Conservation (phyloP, 2,888 invertebrate genomes). For the Halocaridina rubra region DNA sequence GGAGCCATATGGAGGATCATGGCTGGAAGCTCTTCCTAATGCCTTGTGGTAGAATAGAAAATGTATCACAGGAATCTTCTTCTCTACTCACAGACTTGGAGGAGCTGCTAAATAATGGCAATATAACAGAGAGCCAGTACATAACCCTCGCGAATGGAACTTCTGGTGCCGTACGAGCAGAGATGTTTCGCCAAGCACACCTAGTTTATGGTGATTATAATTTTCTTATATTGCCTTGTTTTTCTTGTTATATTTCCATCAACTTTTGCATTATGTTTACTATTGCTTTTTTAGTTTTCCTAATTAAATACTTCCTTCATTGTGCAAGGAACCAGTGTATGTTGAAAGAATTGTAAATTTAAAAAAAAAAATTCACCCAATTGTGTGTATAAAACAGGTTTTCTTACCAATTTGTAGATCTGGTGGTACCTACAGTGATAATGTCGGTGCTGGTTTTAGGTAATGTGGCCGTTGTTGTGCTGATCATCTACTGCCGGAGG, state of each 20-base stretch:
- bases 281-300: too few relatives aligned
- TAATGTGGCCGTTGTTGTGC: slow-evolving; percentile 72
- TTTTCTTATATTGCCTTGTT: neutral
- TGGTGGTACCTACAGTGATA: slow-evolving; percentile 50
- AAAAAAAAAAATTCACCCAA: neutral
- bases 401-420: slow-evolving; percentile 17
- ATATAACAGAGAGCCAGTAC: slow-evolving; percentile 48
- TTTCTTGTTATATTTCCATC: neutral
- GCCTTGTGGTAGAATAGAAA: too few relatives aligned
- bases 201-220: slow-evolving; percentile 56
- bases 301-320: too few relatives aligned
- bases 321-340: too few relatives aligned
- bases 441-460: slow-evolving; percentile 68
- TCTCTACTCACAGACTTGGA: slow-evolving; percentile 35
- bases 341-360: too few relatives aligned
- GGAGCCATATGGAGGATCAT: too few relatives aligned
- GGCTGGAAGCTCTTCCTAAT: too few relatives aligned
- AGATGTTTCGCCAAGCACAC: slow-evolving; percentile 32
- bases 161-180: neutral
- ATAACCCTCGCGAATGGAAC: slow-evolving; percentile 30
- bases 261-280: too few relatives aligned
- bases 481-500: slow-evolving; percentile 73
- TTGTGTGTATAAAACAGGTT: neutral
- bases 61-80: too few relatives aligned
- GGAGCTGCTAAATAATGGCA: slow-evolving; percentile 45